A percentile compares a stretch with the other conserved stretches of the same genome.
These are phyloP conservation scores for Umimayanthus chanpuru DNA, from an alignment of 92 coral and sea anemone genomes.

Conservation along the genomic window DNA sequence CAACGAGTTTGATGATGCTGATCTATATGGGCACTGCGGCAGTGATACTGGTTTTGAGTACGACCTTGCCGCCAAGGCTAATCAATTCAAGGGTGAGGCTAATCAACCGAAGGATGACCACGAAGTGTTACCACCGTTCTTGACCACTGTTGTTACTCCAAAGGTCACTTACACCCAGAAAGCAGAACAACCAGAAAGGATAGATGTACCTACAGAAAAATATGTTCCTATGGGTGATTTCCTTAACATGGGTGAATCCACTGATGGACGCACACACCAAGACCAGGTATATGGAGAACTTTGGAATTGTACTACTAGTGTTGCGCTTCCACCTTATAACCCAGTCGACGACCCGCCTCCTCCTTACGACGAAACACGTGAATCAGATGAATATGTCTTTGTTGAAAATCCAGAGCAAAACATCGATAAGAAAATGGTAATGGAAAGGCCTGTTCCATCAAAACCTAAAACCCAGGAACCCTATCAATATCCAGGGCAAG, in stretches of 20 bases:
- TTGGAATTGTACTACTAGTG: not conserved
- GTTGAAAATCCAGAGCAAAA: not conserved
- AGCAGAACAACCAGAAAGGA: not conserved
- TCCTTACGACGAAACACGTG: not conserved
- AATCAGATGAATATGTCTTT: not conserved
- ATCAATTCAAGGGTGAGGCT: too few species aligned
- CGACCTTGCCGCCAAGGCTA: not conserved
- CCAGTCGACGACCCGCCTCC: not conserved
- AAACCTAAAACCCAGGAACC: not conserved
- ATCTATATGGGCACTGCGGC: constrained; percentile 23
- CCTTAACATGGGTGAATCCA: not conserved
- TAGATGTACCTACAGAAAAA: not conserved
- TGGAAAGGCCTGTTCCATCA: not conserved
- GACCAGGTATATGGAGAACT: not conserved
- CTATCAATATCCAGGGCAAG: not conserved
- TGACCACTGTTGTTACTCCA: constrained; percentile 9
- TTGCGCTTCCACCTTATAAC: not conserved
- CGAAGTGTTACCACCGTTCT: not conserved
- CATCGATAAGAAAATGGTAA: not conserved
- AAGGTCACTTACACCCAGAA: not conserved
- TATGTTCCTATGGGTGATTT: not conserved
- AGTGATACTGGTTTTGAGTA: not conserved
- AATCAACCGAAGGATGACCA: not conserved
- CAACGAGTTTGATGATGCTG: not conserved
- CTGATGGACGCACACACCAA: not conserved